Evolutionary conservation across 1,140 invertebrate genomes (phyloP).

Genomic region (Pseudomyrmex cubaensis): DNA sequence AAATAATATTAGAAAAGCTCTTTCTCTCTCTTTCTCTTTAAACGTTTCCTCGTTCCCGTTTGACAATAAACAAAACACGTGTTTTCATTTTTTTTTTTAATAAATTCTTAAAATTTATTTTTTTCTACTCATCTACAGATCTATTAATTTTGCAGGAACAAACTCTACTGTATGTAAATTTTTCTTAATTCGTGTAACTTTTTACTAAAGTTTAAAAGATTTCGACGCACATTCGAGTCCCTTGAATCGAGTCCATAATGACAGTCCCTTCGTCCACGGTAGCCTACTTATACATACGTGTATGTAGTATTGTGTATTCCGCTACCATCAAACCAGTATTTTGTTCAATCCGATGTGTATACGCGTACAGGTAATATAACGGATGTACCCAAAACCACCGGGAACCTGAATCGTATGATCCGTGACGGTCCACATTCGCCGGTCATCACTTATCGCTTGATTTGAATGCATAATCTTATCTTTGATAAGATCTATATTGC

Average conservation of each 20-base stretch:
- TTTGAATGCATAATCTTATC: constrained; percentile 4
- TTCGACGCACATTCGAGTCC: not conserved
- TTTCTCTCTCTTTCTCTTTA: no score
- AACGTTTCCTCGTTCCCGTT: no score
- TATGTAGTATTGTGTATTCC: constrained; percentile 4
- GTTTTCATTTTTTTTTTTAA: no score
- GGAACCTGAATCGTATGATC: constrained; percentile 52
- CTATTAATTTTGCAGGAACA: not conserved
- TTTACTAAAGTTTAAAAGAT: not conserved
- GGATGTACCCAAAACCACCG: constrained; percentile 47
- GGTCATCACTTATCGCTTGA: not conserved
- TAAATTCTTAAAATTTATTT: no score
- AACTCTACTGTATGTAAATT: not conserved
- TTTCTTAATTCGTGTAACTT: not conserved
- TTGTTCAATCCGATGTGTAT: not conserved
- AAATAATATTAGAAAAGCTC: no score
- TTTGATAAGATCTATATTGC: constrained; percentile 31
- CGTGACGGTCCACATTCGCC: constrained; percentile 35
- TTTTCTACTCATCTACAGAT: not conserved
- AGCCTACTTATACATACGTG: not conserved
- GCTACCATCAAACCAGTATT: not conserved
- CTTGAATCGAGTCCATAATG: not conserved
- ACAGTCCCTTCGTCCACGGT: not conserved
- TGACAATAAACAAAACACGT: no score
- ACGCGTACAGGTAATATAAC: constrained; percentile 25